Conservation (phyloP, 2,797 vertebrate genomes). For the Vultur gryphus region DNA sequence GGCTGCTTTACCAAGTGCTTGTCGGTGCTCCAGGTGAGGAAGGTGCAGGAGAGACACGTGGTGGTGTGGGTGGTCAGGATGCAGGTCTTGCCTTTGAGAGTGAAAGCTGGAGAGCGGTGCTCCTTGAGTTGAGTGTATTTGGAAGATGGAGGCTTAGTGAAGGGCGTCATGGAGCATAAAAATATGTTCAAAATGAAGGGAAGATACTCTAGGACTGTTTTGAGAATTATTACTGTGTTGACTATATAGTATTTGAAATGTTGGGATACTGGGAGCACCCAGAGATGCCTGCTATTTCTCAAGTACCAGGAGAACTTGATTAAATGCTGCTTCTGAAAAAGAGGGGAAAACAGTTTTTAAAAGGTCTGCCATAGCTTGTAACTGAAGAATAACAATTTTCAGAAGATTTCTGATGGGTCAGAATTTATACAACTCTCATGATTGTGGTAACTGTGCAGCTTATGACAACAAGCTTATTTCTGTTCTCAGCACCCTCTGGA, state of each 20-base stretch:
- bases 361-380: background rate
- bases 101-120: background rate
- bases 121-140: background rate
- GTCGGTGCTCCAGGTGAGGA: background rate
- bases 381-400: background rate
- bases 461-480: background rate
- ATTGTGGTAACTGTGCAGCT: background rate
- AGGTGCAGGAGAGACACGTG: background rate
- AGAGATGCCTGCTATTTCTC: background rate
- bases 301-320: background rate
- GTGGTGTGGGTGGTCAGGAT: background rate
- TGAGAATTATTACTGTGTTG: background rate
- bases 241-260: background rate
- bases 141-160: background rate
- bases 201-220: background rate
- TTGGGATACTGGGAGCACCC: background rate
- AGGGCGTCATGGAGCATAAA: background rate
- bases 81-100: background rate
- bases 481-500: background rate
- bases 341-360: background rate
- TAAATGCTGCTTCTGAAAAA: background rate
- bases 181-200: background rate
- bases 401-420: background rate
- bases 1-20: background rate
- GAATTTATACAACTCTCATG: background rate